A percentile compares a stretch with the other conserved stretches of the same genome.
Conservation (phyloP, 2,888 invertebrate species). For the Glyphotaelius pellucidus region DNA sequence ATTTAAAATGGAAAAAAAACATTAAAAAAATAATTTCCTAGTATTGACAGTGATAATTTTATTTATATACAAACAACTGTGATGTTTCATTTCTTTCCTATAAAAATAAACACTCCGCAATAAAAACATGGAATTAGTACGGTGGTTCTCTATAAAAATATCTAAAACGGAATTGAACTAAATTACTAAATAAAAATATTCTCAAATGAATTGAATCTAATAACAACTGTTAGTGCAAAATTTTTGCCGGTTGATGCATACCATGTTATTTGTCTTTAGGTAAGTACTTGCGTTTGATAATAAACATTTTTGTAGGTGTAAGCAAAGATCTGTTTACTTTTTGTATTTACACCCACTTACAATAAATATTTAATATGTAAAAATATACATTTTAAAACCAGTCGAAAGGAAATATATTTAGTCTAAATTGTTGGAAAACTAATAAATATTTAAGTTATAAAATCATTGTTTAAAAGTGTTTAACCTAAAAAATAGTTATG, state of each 20-base stretch:
- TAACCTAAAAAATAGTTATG: neutral
- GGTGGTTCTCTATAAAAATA: neutral
- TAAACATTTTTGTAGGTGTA: neutral
- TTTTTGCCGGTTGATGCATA: neutral
- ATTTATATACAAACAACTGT: neutral
- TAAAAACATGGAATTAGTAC: constrained; percentile 15
- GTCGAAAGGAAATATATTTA: neutral
- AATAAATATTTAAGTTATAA: neutral
- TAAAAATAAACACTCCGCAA: neutral
- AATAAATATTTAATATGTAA: neutral
- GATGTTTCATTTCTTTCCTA: neutral
- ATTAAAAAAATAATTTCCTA: neutral
- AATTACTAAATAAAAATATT: neutral
- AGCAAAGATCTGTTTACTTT: neutral
- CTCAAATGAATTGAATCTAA: neutral
- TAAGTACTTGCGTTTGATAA: neutral
- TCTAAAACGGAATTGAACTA: neutral
- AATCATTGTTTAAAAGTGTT: neutral
- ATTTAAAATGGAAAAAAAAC: neutral
- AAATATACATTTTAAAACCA: neutral
- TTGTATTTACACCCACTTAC: neutral
- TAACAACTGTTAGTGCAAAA: neutral
- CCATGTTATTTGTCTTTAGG: neutral
- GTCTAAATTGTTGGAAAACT: neutral
- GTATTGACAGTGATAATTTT: constrained; percentile 27